Evolutionary conservation across 1,140 invertebrate species (phyloP), one percentile per base, ranked within the genome.

Genomic region (Cotesia chilonis): DNA sequence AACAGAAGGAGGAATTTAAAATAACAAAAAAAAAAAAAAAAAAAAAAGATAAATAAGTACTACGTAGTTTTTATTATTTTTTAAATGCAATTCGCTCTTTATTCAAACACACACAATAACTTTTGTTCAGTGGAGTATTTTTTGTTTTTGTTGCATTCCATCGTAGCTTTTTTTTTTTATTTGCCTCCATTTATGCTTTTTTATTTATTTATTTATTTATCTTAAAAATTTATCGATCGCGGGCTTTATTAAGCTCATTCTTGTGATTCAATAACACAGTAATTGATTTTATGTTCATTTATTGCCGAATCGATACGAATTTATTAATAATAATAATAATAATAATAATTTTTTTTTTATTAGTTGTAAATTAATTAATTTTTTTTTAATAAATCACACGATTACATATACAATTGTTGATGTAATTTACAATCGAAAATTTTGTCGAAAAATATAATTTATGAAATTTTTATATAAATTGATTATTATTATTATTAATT

Each of bases 401-500:
- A 55, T 55, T 55, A 14, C 7, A 9, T 7, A 3, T 51, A 17
- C 3, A 4, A 55, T 55, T 35, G 20, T 12, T 28, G 5, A 57
- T 57, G 55, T 17, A 60, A 35, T 35, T 60, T 60, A 60, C 14
- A 60, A 20, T 35, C 20, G n/a, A 60, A 60, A 60, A 60, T 36
- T 60, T 35, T 28, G 14, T 60, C 59, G 20, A 60, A 60, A 60
- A 60, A 60, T 60, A 60, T 60, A 60, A 60, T 60, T 60, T 60
- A 12, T 20, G 17, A 36, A 60, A 60, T 60, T 47, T 47, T 60
- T 60, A 60, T 36, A 60, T 20, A 60, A 60, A 60, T 60, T 60
- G 59, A 60, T 60, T 60, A 35, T 35, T 60, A 14, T 55, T 55
- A 14, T 14, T 55, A n/a, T 55, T 14, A 55, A n/a, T 55, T n/a